Evolutionary conservation across 2,113 vertebrate genomes (phyloP).

Genomic region (Vidua macroura): DNA sequence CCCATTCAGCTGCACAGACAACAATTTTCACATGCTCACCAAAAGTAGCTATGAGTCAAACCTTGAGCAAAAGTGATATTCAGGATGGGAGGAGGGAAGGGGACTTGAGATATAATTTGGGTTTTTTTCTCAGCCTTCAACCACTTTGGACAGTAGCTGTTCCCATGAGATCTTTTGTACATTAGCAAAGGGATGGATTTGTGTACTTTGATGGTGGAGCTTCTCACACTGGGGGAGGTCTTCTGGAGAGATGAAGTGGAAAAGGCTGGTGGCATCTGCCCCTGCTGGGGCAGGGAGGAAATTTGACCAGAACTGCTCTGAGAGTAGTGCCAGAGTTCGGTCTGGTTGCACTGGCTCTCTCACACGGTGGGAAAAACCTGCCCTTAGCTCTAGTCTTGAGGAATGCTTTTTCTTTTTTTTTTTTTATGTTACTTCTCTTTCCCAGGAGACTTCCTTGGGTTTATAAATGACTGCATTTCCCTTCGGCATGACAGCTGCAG

Average conservation of each 20-base stretch:
- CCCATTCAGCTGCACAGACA: background rate
- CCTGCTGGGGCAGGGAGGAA: background rate
- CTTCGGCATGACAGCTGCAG: slow-evolving; percentile 46
- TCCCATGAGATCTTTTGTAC: background rate
- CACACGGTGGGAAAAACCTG: background rate
- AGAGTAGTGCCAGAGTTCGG: background rate
- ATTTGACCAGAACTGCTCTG: background rate
- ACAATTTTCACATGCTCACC: background rate
- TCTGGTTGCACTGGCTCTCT: background rate
- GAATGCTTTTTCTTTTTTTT: background rate
- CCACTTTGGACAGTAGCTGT: background rate
- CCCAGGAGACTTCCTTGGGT: background rate
- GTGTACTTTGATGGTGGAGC: background rate
- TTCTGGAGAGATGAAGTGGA: background rate
- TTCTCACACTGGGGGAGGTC: background rate
- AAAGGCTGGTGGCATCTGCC: background rate
- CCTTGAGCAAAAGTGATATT: background rate
- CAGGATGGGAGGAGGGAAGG: background rate
- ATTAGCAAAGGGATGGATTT: background rate
- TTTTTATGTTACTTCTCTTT: background rate
- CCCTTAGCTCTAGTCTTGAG: background rate
- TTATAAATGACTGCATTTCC: slow-evolving; percentile 25
- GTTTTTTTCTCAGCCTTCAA: background rate
- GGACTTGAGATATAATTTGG: background rate
- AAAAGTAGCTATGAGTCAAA: background rate